Base-by-base conservation (phyloP, 2,797 vertebrate species). In the Betta splendens region DNA sequence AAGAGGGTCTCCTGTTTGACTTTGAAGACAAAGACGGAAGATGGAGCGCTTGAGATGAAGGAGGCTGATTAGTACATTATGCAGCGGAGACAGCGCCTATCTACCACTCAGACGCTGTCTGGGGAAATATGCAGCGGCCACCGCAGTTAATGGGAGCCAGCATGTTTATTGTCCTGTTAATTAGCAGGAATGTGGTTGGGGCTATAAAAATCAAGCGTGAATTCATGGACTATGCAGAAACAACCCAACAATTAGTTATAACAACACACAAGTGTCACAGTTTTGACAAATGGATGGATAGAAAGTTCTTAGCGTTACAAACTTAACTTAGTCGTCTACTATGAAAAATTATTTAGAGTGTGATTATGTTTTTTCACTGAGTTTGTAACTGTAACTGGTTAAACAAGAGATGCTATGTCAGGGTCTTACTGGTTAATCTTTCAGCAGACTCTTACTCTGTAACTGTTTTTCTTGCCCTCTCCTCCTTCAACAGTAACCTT, bases 141-240 rank as follows among this genome's bases (percentile, higher is more conserved):
- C 77, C 62, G 50, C 69, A 69, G 80, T 84, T 88, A 85, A 86
- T 76, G 72, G 85, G 77, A 87, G 77, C 48, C 69, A 72, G 80
- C 74, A 47, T 84, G 73, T 91, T 89, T 87, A 89, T 83, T 70
- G 73, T 85, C 64, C 69, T 72, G 82, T 86, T 90, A 87, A 91
- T 91, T 89, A 90, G 87, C 78, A 72, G 73, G 69, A 67, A 76
- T 69, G 78, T 67, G 68, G 66, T 84, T 67, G 42, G 52, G 33
- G 61, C 69, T 80, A 69, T 72, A 69, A 73, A 81, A 69, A 76
- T 79, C 74, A 54, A 17, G 49, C 70, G 56, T 71, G 64, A 69
- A 72, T 77, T 76, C 67, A 47, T 23, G 50, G 61, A 79, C 54
- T 75, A 55, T 53, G 58, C 57, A 40, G 42, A 17, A 70, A 74